A percentile compares a stretch with the other conserved stretches of the same genome.
These are phyloP conservation scores for Sarcophaga bullata DNA, from an alignment of 1,140 invertebrate genomes.

Conservation along the genomic window DNA sequence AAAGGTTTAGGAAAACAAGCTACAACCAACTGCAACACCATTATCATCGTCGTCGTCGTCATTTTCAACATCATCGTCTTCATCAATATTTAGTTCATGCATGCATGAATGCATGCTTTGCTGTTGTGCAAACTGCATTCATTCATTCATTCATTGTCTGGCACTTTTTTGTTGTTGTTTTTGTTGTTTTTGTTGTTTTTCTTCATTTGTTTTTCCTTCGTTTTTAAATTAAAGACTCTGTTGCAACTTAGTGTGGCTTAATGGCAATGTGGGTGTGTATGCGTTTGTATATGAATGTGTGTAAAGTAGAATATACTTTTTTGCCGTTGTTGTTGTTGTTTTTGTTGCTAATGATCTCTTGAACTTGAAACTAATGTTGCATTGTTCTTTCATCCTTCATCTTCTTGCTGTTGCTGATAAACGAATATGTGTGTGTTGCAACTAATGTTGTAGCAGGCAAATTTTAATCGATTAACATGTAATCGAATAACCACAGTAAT, in stretches of 20 bases:
- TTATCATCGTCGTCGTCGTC: too few species aligned
- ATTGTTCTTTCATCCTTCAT: slow-evolving; percentile 27
- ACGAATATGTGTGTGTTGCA: background rate
- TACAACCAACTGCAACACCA: too few species aligned
- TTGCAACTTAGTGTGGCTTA: slow-evolving; percentile 3
- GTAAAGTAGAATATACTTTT: too few species aligned
- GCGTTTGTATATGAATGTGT: background rate
- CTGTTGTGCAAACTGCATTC: slow-evolving; percentile 17
- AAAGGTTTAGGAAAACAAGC: too few species aligned
- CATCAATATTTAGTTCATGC: slow-evolving; percentile 27
- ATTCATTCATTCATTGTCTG: slow-evolving; percentile 32
- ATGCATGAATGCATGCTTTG: background rate
- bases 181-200: background rate
- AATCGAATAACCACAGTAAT: background rate
- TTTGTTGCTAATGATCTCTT: slow-evolving; percentile 38
- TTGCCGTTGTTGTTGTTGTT: background rate
- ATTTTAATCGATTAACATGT: too few species aligned
- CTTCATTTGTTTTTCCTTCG: background rate
- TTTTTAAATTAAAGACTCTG: background rate
- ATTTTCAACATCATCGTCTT: slow-evolving; percentile 1
- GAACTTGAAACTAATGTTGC: slow-evolving; percentile 41
- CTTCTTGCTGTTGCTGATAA: background rate
- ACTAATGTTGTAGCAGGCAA: background rate
- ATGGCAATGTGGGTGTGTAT: too few species aligned
- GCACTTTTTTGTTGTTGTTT: background rate